phyloP scores from a whole-genome alignment of 2,888 invertebrate species.

The Nephrocerus scutellatus region DNA sequence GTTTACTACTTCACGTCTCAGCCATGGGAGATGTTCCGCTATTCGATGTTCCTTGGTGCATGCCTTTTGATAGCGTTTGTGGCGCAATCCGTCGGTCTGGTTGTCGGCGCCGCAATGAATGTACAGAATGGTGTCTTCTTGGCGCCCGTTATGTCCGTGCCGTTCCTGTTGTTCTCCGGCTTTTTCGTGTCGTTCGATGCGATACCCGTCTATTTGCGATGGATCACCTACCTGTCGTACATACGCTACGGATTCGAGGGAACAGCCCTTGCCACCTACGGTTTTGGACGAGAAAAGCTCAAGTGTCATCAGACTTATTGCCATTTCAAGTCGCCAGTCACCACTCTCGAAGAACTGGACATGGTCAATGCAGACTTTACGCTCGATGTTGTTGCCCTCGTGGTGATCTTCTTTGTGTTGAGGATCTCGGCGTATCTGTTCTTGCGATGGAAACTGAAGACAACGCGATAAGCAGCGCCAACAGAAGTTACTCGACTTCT shows the following conservation, averaged over 20 bases:
- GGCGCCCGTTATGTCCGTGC: conserved; percentile 94
- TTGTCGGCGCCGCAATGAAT: conserved; percentile 93
- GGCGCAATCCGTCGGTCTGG: conserved; percentile 89
- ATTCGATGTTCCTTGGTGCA: conserved; percentile 80
- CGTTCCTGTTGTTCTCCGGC: conserved; percentile 90
- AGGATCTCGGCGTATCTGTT: conserved; percentile 78
- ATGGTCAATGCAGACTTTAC: conserved; percentile 74
- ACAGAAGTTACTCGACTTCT: neutral
- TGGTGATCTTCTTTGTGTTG: conserved; percentile 71
- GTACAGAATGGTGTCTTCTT: conserved; percentile 94
- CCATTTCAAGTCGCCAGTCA: conserved; percentile 74
- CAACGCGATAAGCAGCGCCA: conserved; percentile 58
- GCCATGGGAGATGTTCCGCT: conserved; percentile 74
- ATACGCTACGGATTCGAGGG: conserved; percentile 95
- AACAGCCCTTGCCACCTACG: conserved; percentile 85
- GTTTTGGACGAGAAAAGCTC: conserved; percentile 71
- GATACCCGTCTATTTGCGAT: conserved; percentile 87
- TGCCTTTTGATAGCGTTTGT: conserved; percentile 89
- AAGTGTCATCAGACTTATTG: conserved; percentile 78
- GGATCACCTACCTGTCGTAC: conserved; percentile 93
- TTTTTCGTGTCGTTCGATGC: conserved; percentile 97
- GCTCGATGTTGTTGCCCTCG: conserved; percentile 70
- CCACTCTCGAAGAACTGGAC: conserved; percentile 79
- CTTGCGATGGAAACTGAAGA: conserved; percentile 78
- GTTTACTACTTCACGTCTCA: conserved; percentile 94